Evolutionary conservation across 1,140 invertebrate species (phyloP).

Genomic region (Drusus annulatus): DNA sequence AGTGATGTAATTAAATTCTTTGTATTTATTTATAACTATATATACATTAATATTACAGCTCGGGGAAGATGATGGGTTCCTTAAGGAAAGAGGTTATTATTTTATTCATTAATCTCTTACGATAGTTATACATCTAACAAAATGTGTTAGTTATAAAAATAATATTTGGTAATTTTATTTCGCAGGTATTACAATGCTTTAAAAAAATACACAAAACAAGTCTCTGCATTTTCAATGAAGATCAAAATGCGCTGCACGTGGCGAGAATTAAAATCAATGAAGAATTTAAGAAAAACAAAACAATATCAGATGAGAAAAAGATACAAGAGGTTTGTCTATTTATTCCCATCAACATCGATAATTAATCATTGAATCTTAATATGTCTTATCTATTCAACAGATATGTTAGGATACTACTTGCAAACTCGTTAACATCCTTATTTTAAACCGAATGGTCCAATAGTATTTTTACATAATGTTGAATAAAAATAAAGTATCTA

Average conservation of each 20-base stretch:
- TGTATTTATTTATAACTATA: too few species aligned
- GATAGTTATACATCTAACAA: background rate
- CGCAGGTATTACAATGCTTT: slow-evolving; percentile 76
- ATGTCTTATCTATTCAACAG: background rate
- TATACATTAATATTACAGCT: too few species aligned
- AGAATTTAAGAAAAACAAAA: slow-evolving; percentile 76
- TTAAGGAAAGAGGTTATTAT: slow-evolving; percentile 36
- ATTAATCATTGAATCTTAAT: too few species aligned
- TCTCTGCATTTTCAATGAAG: slow-evolving; percentile 75
- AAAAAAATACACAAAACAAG: slow-evolving; percentile 78
- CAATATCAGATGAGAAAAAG: slow-evolving; percentile 69
- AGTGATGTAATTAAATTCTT: too few species aligned
- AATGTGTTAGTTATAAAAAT: background rate
- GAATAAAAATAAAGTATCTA: too few species aligned
- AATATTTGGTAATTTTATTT: slow-evolving; percentile 52
- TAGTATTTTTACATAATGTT: too few species aligned
- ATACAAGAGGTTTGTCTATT: slow-evolving; percentile 72
- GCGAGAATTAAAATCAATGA: slow-evolving; percentile 77
- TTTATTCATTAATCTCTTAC: background rate
- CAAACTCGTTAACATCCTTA: too few species aligned
- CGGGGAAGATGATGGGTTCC: slow-evolving; percentile 26
- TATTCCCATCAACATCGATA: too few species aligned
- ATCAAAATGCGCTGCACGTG: slow-evolving; percentile 73
- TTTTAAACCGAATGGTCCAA: too few species aligned
- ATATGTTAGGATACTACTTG: too few species aligned